Evolutionary conservation across 2,113 vertebrate species (phyloP).

Genomic region (Patagioenas fasciata): DNA sequence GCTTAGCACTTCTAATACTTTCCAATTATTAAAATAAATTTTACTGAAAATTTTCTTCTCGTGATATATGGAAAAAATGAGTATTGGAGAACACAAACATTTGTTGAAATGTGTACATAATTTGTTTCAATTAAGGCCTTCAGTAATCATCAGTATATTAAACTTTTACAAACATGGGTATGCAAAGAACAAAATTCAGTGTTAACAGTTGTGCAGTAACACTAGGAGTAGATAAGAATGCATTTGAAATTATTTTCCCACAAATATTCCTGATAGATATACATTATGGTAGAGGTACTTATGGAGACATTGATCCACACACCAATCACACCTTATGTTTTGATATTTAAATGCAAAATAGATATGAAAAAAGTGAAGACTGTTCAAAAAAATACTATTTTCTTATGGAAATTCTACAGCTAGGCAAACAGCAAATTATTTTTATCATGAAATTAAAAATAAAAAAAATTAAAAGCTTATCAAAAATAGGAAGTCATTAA

Average conservation of each 20-base stretch:
- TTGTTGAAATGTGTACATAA: neutral
- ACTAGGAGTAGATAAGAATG: neutral
- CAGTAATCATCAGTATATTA: neutral
- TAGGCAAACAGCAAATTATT: neutral
- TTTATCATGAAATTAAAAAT: conserved; percentile 21
- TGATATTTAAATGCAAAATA: neutral
- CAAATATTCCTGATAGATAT: neutral
- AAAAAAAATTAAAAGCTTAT: conserved; percentile 11
- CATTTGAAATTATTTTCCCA: neutral
- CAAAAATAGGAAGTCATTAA: neutral
- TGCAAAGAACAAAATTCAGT: neutral
- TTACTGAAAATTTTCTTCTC: conserved; percentile 17
- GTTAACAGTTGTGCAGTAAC: neutral
- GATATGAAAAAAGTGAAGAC: neutral
- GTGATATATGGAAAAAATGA: neutral
- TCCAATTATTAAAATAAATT: conserved; percentile 58
- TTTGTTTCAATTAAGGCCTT: neutral
- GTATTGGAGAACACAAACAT: neutral
- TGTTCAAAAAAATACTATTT: neutral
- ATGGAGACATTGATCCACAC: neutral
- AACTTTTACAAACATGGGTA: neutral
- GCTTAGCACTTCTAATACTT: conserved; percentile 41
- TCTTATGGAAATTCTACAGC: conserved; percentile 1
- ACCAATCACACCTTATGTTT: neutral
- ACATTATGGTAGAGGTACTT: neutral